phyloP scores from a whole-genome alignment of 2,113 vertebrate genomes.

The Peromyscus maniculatus region DNA sequence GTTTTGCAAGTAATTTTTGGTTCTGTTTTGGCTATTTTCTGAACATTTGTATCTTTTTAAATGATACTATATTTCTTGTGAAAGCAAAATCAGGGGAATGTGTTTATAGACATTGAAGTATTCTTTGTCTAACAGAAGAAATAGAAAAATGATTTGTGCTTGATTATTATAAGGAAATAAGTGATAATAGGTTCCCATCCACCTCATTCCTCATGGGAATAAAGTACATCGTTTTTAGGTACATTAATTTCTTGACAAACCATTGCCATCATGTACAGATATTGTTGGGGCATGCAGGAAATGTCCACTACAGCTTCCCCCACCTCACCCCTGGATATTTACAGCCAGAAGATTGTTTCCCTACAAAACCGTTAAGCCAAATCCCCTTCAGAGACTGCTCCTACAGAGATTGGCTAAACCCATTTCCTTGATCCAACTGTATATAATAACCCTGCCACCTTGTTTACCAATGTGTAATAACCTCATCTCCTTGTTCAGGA shows the following conservation, averaged over 20 bases:
- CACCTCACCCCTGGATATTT: neutral
- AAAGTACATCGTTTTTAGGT: neutral
- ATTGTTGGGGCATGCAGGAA: neutral
- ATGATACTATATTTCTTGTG: neutral
- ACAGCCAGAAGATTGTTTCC: neutral
- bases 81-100: neutral
- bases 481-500: neutral
- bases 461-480: neutral
- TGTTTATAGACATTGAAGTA: neutral
- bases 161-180: neutral
- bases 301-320: neutral
- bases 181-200: neutral
- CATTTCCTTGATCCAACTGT: neutral
- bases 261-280: neutral
- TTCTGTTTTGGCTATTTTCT: neutral
- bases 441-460: neutral
- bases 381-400: neutral
- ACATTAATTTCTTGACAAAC: neutral
- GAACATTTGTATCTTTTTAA: neutral
- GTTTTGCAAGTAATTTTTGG: neutral
- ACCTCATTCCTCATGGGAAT: neutral
- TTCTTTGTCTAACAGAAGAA: neutral
- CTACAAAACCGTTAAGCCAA: neutral
- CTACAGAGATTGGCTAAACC: neutral
- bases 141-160: neutral